These are phyloP conservation scores for Tetrapedia diversipes DNA, from an alignment of 2,888 invertebrate genomes.

Conservation along the genomic window DNA sequence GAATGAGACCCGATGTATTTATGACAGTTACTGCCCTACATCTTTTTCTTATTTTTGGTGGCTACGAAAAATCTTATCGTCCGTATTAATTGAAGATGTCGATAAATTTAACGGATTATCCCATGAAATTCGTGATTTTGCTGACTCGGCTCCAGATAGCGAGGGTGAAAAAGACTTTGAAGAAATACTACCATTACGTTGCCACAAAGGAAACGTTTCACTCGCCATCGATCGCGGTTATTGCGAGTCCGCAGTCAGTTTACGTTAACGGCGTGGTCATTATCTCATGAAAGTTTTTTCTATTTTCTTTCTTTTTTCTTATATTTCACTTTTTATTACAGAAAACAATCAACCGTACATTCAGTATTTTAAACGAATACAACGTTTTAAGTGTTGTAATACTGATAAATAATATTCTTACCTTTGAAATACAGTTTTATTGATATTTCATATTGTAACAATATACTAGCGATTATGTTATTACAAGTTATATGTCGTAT, in stretches of 20 bases:
- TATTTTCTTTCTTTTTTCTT: too few relatives aligned
- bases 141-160: conserved; percentile 17
- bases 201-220: conserved; percentile 41
- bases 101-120: neutral
- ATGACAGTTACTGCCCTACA: neutral
- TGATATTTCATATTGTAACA: too few relatives aligned
- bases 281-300: neutral
- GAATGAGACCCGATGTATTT: too few relatives aligned
- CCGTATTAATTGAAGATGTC: neutral
- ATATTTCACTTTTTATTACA: too few relatives aligned
- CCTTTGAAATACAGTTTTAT: too few relatives aligned
- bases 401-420: too few relatives aligned
- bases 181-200: conserved; percentile 33
- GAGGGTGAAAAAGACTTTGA: conserved; percentile 19
- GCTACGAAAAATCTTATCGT: neutral
- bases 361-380: too few relatives aligned
- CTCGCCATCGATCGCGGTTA: conserved; percentile 44
- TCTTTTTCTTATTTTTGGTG: neutral
- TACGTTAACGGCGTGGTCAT: conserved; percentile 1
- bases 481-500: too few relatives aligned
- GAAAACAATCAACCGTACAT: too few relatives aligned
- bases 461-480: too few relatives aligned
- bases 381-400: too few relatives aligned
- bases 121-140: conserved; percentile 40
- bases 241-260: conserved; percentile 32